Evolutionary conservation across 2,113 vertebrate species (phyloP).

Genomic region (Clinocottus analis): DNA sequence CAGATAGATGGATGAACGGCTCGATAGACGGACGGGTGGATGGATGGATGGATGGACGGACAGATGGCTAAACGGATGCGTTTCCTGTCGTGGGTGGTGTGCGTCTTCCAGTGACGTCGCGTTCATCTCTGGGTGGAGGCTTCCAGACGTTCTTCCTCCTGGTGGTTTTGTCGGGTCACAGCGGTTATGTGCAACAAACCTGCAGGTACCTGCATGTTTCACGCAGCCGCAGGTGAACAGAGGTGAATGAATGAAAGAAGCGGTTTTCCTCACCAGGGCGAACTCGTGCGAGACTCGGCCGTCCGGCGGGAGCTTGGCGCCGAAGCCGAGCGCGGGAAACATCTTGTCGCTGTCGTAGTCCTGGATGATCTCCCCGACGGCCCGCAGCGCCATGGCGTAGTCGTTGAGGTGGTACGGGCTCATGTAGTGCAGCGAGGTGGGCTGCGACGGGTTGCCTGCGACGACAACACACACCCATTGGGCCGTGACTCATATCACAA

Average conservation of each 20-base stretch:
- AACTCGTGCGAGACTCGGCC: conserved; percentile 97
- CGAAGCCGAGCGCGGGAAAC: conserved; percentile 97
- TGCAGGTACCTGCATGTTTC: background rate
- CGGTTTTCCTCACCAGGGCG: conserved; percentile 88
- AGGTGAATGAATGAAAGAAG: background rate
- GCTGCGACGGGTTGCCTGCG: conserved; percentile 95
- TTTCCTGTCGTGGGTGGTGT: no score
- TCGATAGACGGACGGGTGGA: no score
- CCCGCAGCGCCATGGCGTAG: conserved; percentile 95
- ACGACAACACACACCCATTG: conserved; percentile 37
- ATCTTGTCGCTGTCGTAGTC: conserved; percentile 99
- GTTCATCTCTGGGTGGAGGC: no score
- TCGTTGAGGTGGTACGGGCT: conserved; percentile 98
- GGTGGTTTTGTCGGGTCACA: background rate
- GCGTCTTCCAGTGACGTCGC: no score
- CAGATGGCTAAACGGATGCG: no score
- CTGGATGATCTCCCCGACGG: conserved; percentile 97
- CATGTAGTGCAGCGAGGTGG: conserved; percentile 97
- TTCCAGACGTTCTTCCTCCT: no score
- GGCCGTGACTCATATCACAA: conserved; percentile 45
- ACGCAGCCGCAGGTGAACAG: background rate
- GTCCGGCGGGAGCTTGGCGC: conserved; percentile 95
- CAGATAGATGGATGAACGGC: no score
- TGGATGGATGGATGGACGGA: no score
- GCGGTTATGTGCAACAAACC: background rate